A percentile compares a stretch with the other conserved stretches of the same genome.
Conservation (phyloP, 2,113 vertebrate genomes). For the Chamaea fasciata region DNA sequence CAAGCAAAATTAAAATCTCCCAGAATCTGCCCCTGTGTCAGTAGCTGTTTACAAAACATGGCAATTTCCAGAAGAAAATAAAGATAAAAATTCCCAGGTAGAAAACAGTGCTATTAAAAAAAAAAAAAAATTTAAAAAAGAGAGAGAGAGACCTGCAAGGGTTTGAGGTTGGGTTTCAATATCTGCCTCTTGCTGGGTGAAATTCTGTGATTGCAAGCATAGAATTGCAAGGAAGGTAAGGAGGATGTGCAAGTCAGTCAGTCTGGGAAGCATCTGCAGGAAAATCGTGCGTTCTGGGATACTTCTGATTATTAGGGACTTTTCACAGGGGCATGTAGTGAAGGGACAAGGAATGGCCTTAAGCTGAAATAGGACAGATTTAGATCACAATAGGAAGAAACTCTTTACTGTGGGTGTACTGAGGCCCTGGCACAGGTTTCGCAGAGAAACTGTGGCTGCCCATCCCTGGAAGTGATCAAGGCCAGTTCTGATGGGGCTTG, state of each 20-base stretch:
- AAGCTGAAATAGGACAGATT: not conserved
- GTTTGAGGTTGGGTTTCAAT: not conserved
- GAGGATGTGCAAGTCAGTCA: not conserved
- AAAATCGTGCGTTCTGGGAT: not conserved
- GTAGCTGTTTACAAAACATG: not conserved
- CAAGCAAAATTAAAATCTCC: not conserved
- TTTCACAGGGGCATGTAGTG: accelerated
- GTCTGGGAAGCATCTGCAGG: not conserved
- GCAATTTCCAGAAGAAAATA: not conserved
- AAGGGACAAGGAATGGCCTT: not conserved
- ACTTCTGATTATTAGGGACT: not conserved
- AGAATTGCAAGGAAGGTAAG: not conserved
- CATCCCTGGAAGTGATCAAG: too few species aligned
- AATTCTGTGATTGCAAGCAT: not conserved
- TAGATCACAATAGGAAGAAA: not conserved
- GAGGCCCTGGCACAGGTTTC: not conserved
- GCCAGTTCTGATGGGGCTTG: too few species aligned
- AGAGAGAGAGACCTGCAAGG: accelerated
- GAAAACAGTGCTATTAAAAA: not conserved
- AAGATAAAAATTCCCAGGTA: not conserved
- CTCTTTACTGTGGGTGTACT: not conserved
- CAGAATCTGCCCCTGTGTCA: not conserved
- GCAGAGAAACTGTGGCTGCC: accelerated
- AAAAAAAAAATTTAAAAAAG: too few species aligned
- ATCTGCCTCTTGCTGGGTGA: not conserved